These are phyloP conservation scores for Oreochromis mossambicus DNA, from an alignment of 2,797 vertebrate genomes.

Conservation along the genomic window DNA sequence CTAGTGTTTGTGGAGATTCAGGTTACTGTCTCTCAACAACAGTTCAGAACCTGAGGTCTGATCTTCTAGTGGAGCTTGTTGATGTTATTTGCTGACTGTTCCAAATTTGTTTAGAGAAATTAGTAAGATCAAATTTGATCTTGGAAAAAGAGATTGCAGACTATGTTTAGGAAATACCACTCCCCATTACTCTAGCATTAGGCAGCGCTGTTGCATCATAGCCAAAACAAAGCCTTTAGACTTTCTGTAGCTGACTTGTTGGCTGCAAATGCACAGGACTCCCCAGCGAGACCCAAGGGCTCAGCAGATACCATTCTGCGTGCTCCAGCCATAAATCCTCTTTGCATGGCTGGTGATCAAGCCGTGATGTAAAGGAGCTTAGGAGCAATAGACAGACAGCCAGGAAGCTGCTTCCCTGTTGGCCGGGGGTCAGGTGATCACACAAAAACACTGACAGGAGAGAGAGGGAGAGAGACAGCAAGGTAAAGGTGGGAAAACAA, in stretches of 20 bases:
- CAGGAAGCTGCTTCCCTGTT: constrained; percentile 45
- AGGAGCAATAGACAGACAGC: constrained; percentile 57
- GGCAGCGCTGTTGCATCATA: background rate
- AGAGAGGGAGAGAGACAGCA: background rate
- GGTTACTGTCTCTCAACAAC: no score
- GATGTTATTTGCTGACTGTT: no score
- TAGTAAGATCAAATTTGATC: background rate
- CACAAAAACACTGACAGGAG: constrained; percentile 8
- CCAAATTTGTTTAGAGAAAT: no score
- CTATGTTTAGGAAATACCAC: background rate
- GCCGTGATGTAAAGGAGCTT: constrained; percentile 78
- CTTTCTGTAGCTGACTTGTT: constrained; percentile 22
- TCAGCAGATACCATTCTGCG: constrained; percentile 62
- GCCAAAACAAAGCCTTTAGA: constrained; percentile 33
- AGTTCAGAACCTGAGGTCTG: no score
- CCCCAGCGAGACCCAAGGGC: constrained; percentile 45
- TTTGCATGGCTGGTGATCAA: constrained; percentile 73
- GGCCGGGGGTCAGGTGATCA: constrained; percentile 60
- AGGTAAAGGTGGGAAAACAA: constrained; percentile 19
- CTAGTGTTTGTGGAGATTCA: background rate
- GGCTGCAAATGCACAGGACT: constrained; percentile 38
- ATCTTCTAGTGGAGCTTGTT: no score
- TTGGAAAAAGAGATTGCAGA: background rate
- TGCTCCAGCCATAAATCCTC: constrained; percentile 75
- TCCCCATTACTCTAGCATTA: background rate